Evolutionary conservation across 2,113 vertebrate species (phyloP), one percentile per base, ranked within the genome.

Genomic region (Actinemys pallida): DNA sequence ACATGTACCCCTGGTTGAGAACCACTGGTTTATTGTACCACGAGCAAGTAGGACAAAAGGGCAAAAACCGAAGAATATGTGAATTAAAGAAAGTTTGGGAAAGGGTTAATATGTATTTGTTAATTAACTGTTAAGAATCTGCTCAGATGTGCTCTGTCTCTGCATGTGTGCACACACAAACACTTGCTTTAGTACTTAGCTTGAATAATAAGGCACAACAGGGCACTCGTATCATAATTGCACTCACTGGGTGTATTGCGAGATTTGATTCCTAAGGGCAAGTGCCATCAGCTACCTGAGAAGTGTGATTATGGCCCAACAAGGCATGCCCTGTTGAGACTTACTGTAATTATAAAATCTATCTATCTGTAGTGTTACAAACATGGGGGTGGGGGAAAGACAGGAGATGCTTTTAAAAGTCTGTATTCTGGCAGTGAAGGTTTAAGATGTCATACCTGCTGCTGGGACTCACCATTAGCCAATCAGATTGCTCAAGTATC

Each of bases 171-270:
- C 69, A 2, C 92, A 97, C 89, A 97, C 96, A 96, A 96, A 97
- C 97, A 97, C 96, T 98, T 96, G 94, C 86, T 95, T 96, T 91
- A 93, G 75, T 93, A 81, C 84, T 91, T 89, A 59, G 80, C 94
- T 86, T 95, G 97, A 96, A 98, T 97, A 98, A 98, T 97, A 97
- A 98, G 94, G 89, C 97, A 93, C 97, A 96, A 95, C 95, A 97
- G 96, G 96, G 97, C 95, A 97, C 97, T 97, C 95, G 95, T 94
- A 56, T 86, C 47, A 45, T 98, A 98, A 98, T 96, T 97, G 95
- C 94, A 92, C 96, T 95, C 96, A 95, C 96, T 76, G 31, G 95
- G 93, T 88, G 96, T 97, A 93, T 0, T 89, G 3, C 93, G 90
- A 97, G 95, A 93, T 92, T 97, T 0, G 57, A 95, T 94, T 96